Base-by-base conservation (phyloP, 2,113 vertebrate species). In the Ursus arctos region DNA sequence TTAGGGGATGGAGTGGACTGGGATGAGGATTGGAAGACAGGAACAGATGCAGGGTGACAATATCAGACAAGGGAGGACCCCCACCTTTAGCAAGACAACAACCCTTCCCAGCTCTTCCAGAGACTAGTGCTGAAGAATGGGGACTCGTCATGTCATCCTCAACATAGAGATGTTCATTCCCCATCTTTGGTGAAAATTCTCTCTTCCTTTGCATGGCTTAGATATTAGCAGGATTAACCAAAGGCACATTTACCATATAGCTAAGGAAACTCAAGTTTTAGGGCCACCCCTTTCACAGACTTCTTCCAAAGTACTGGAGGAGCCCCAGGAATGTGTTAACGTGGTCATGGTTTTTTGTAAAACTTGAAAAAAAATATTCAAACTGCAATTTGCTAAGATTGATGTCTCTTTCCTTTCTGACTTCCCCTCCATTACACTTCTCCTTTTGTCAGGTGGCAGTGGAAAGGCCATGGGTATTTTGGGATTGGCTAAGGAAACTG, bases 301-400 rank as follows among this genome's bases (percentile, higher is more conserved):
- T 22, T 69, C 63, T 88, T 84, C 22, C 40, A 91, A 89, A 61
- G 67, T 22, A 90, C 21, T 43, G 49, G 26, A 76, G 31, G n/a
- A 91, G 69, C 22, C 53, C 14, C 12, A 74, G 61, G 67, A 76
- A 83, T 59, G 22, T 88, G 47, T 26, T 81, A 81, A 81, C 31
- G 0, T 81, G 36, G 49, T 81, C 18, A 22, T 7, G 63, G 24
- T 26, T 51, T 93, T 96, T 94, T 96, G 9, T 91, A 98, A 94
- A 96, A 91, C 19, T 88, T 83, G 13, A 40, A 72, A 86, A 85
- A 92, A 55, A 33, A 77, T 21, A 47, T 55, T 85, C 63, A 55
- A 94, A 72, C 43, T 65, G 24, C 43, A 91, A 61, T 67, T 84
- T 74, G 11, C 80, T 80, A 94, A 87, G 51, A 85, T 12, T 4